Evolutionary conservation across 2,888 invertebrate species (phyloP), one percentile per base, ranked within the genome.

Genomic region (Acleris sparsana): DNA sequence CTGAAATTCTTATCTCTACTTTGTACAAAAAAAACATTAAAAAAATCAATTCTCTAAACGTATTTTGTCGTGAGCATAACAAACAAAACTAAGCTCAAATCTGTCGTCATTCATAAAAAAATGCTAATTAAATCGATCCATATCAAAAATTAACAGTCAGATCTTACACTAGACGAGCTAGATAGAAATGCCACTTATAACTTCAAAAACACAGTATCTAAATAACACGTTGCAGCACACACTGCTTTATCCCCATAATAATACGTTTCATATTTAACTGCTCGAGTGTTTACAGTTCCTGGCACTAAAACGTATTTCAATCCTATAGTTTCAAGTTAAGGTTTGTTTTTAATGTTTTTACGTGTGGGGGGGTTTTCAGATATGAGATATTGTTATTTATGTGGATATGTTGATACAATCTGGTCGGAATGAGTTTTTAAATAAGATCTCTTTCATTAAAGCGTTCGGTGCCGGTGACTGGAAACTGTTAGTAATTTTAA

Each of bases 381-480:
- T 72, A 68, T 70, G 70, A 75, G 75, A 76, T 76, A 77, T 70
- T 70, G 71, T 73, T 72, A 75, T 74, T 74, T 74, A 76, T 76
- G 73, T 72, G 73, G 70, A 73, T 73, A 70, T 67, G 67, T 67
- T 69, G 74, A 76, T 75, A 71, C 71, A 71, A 75, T 71, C 65
- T 62, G 64, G 73, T 72, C 72, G 70, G 73, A 77, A 75, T 75
- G 69, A 68, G 63, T 67, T 69, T 71, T 69, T 72, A 68, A 72
- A 72, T 71, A 62, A 64, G 52, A 57, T 56, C 49, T 57, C 62
- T 70, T 70, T 73, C 59, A 73, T 70, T 65, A 65, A 65, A 13
- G 39, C 13, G 13, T 39, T 39, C 13, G 39, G 39, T 39, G 39
- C 39, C 39, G 13, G 9, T 13, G 39, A 13, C 13, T 13, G 39